Evolutionary conservation across 2,797 vertebrate genomes (phyloP), one percentile per base, ranked within the genome.

Genomic region (Onychomys torridus): DNA sequence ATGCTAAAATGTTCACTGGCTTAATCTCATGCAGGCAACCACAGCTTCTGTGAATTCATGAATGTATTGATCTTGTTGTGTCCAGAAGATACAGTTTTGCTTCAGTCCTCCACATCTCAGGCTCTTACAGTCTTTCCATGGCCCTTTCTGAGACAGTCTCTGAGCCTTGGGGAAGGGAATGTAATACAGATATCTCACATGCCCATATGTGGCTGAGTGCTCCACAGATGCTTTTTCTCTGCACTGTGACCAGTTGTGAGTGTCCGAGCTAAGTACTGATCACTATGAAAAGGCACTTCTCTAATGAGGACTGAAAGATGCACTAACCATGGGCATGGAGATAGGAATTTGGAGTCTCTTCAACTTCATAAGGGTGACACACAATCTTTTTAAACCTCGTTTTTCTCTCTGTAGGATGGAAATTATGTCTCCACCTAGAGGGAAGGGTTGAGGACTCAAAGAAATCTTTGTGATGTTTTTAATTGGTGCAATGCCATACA

Each of bases 381-480:
- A 14, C 9, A 55, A 43, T 69, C 57, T 43, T 71, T 91, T 84
- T 29, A 93, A 87, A 67, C 6, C 43, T 65, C n/a, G 3, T n/a
- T 92, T 52, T 91, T 92, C 27, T 27, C 23, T 61, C 55, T 89
- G n/a, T 75, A 88, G 71, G 92, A 73, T 88, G 55, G 21, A 49
- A 91, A 75, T 19, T 91, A 27, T 37, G 40, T 25, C 34, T 61
- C 83, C 29, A 77, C 19, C 19, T 93, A 52, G 6, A 61, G 37
- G 37, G 5, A 52, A 69, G 43, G 10, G 19, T 59, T 73, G 10
- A 95, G 25, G 40, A 91, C 55, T 91, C 63, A 55, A 78, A 85
- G 49, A 67, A 76, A 49, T 67, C 83, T 65, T 78, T 75, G 25
- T 63, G 34, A 89, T 83, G 32, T 46, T 63, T 77, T 91, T 57